Evolutionary conservation across 2,113 vertebrate genomes (phyloP).

Genomic region (Gasterosteus nipponicus): DNA sequence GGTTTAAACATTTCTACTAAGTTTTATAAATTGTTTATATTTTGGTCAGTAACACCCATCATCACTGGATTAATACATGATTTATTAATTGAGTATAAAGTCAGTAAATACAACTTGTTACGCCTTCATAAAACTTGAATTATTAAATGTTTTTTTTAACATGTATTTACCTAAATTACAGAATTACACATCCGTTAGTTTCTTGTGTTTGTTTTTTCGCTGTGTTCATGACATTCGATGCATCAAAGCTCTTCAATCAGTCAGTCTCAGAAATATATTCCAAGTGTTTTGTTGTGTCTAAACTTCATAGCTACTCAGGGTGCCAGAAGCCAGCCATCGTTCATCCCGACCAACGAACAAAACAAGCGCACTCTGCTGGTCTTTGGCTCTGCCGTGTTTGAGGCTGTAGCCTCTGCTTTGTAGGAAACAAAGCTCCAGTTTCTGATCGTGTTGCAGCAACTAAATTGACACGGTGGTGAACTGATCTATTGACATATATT

Average conservation of each 20-base stretch:
- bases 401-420: no score
- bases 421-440: neutral
- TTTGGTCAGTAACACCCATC: neutral
- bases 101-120: neutral
- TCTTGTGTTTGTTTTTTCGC: neutral
- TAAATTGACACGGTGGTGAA: neutral
- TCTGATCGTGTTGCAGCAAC: neutral
- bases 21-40: neutral
- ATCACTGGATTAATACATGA: neutral
- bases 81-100: neutral
- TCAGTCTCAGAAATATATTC: neutral
- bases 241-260: neutral
- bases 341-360: neutral
- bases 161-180: neutral
- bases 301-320: neutral
- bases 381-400: neutral
- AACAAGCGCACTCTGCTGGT: neutral
- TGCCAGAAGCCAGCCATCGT: neutral
- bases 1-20: neutral
- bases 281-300: neutral
- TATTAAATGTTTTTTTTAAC: neutral
- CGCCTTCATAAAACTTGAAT: neutral
- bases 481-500: neutral
- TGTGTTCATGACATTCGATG: neutral
- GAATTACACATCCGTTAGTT: neutral